Conservation (phyloP, 2,113 vertebrate species). For the Azemiops feae region DNA sequence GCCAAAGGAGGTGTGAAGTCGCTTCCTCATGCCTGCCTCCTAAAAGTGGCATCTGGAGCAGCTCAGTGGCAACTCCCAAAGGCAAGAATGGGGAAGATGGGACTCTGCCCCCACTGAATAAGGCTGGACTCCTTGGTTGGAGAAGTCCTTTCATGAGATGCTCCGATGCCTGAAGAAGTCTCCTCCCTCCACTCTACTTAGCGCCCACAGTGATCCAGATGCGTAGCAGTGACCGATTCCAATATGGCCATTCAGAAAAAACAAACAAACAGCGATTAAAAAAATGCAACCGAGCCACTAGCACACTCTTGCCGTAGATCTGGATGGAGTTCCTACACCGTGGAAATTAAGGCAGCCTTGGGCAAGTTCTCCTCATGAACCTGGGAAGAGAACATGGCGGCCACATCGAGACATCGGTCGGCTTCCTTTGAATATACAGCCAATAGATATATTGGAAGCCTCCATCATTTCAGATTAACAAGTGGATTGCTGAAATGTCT, state of each 20-base stretch:
- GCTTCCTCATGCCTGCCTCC: background rate
- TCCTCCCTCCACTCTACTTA: background rate
- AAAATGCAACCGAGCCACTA: background rate
- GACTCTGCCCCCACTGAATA: background rate
- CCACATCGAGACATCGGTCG: background rate
- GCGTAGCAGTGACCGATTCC: background rate
- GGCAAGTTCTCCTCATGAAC: background rate
- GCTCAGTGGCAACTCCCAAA: background rate
- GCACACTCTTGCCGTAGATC: background rate
- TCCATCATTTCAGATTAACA: background rate
- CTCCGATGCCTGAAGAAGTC: background rate
- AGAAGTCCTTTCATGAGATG: background rate
- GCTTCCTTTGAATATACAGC: background rate
- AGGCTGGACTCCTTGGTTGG: slow-evolving; percentile 1
- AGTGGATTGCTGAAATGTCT: too few species aligned
- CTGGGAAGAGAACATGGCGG: background rate
- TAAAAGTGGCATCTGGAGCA: background rate
- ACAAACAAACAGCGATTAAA: background rate
- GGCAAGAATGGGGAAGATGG: background rate
- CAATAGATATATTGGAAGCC: background rate
- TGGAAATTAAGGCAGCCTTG: slow-evolving; percentile 24
- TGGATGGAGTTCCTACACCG: background rate
- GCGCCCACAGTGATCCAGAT: background rate
- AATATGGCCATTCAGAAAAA: background rate
- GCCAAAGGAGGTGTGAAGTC: slow-evolving; percentile 20